phyloP scores from a whole-genome alignment of 2,113 vertebrate genomes.

The Neopipo cinnamomea region DNA sequence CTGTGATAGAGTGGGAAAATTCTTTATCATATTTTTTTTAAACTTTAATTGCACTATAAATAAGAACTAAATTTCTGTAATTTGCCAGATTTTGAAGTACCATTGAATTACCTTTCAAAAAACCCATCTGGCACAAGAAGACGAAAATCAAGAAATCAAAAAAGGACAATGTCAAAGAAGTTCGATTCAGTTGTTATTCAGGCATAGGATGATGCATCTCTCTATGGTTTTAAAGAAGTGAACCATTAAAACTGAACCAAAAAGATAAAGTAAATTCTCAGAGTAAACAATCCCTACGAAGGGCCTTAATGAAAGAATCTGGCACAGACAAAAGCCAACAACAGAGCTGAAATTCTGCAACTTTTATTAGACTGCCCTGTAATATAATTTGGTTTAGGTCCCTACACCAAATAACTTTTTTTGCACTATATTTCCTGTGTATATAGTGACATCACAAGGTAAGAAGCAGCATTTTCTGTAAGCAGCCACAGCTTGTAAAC shows the following conservation, averaged over 20 bases:
- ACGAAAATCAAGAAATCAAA: not conserved
- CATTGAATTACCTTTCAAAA: not conserved
- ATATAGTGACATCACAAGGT: not conserved
- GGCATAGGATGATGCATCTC: not conserved
- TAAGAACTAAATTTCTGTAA: not conserved
- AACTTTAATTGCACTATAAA: not conserved
- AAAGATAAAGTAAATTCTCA: not conserved
- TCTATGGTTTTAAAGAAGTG: not conserved
- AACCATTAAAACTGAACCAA: not conserved
- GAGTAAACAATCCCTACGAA: not conserved
- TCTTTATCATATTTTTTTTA: not conserved
- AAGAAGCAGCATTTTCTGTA: not conserved
- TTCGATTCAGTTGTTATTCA: not conserved
- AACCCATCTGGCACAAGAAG: not conserved
- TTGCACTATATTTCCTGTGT: not conserved
- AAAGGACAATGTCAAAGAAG: not conserved
- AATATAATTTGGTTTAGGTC: not conserved
- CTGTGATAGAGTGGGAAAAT: not conserved
- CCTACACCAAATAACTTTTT: not conserved
- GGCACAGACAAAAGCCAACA: not conserved
- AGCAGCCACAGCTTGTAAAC: not conserved
- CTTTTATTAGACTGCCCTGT: not conserved
- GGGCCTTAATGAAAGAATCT: not conserved
- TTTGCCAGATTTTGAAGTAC: not conserved
- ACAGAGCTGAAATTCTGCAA: not conserved